A percentile compares a stretch with the other conserved stretches of the same genome.
These are phyloP conservation scores for Gastrophysa polygoni DNA, from an alignment of 2,888 invertebrate genomes.

Conservation along the genomic window DNA sequence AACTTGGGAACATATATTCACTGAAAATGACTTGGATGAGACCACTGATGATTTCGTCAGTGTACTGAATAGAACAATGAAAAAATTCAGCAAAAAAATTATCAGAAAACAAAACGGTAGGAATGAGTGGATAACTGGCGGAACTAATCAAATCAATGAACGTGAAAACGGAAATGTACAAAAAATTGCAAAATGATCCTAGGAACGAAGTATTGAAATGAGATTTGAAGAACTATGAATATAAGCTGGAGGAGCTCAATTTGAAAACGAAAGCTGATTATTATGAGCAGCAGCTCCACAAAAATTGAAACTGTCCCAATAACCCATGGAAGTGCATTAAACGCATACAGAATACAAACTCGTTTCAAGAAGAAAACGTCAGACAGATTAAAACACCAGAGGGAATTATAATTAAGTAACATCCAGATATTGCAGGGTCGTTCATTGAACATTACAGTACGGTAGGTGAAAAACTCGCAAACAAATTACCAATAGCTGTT, in stretches of 20 bases:
- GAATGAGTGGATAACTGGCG: neutral
- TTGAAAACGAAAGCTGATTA: neutral
- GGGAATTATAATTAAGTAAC: neutral
- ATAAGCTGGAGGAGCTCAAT: constrained; percentile 2
- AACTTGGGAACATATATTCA: constrained; percentile 6
- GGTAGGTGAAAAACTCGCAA: constrained; percentile 1
- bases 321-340: constrained; percentile 5
- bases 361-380: constrained; percentile 5
- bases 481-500: neutral
- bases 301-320: neutral
- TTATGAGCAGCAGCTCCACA: neutral
- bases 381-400: constrained; percentile 1
- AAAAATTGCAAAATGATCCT: constrained; percentile 4
- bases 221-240: neutral
- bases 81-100: neutral
- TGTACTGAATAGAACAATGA: neutral
- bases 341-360: constrained; percentile 1
- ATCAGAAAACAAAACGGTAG: neutral
- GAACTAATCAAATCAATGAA: constrained; percentile 1
- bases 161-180: constrained; percentile 4
- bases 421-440: constrained; percentile 1
- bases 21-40: constrained; percentile 3
- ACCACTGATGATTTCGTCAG: constrained; percentile 3
- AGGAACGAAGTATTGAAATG: constrained; percentile 3
- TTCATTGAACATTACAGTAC: constrained; percentile 7